Conservation (phyloP, 2,113 vertebrate genomes). For the Mesocricetus auratus region DNA sequence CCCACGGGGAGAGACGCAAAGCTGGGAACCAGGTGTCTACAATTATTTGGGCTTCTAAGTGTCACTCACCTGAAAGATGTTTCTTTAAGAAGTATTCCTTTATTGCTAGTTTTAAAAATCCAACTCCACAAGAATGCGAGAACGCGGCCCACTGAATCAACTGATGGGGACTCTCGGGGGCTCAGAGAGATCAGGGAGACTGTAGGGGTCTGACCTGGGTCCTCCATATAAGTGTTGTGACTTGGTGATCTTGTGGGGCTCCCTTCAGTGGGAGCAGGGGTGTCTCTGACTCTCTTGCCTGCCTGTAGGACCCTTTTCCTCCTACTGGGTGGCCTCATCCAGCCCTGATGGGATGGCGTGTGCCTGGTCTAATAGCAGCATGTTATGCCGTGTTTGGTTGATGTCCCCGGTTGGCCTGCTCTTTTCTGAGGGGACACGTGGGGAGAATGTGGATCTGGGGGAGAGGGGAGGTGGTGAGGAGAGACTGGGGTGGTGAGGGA, state of each 20-base stretch:
- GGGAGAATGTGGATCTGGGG: background rate
- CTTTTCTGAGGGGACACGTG: background rate
- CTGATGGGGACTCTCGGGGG: background rate
- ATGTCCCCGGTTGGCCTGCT: background rate
- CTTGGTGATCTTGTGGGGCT: background rate
- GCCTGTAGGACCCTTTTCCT: background rate
- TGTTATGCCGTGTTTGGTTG: background rate
- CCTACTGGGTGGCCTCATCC: background rate
- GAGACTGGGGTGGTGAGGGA: background rate
- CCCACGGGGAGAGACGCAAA: background rate
- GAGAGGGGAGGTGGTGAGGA: too few relatives aligned
- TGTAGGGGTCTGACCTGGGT: background rate
- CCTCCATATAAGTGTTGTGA: background rate
- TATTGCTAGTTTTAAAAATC: background rate
- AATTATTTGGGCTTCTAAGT: constrained; percentile 24
- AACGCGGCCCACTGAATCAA: background rate
- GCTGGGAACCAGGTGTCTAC: background rate
- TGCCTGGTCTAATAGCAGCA: background rate
- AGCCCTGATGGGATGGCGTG: background rate
- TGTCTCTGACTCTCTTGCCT: background rate
- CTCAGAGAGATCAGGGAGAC: background rate
- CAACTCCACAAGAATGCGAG: background rate
- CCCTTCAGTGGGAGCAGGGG: background rate
- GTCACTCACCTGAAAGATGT: background rate
- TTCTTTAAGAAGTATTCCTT: background rate